phyloP scores from a whole-genome alignment of 2,113 vertebrate species.

The Glaucidium brasilianum region DNA sequence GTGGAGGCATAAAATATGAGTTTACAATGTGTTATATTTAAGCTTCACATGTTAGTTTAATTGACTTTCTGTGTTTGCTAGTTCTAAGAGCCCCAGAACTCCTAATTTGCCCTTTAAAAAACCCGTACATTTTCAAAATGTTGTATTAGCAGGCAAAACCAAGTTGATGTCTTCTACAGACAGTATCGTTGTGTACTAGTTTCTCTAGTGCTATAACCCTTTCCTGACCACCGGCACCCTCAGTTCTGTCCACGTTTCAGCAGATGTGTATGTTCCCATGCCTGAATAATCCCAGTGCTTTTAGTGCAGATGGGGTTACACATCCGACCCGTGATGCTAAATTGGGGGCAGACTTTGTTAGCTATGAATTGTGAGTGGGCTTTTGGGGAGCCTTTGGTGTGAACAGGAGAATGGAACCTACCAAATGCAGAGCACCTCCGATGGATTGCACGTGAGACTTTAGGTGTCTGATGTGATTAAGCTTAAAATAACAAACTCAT shows the following conservation, averaged over 20 bases:
- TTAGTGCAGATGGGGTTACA: background rate
- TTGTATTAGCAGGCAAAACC: background rate
- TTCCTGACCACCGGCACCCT: background rate
- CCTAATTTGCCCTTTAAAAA: slow-evolving; percentile 57
- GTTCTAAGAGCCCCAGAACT: slow-evolving; percentile 51
- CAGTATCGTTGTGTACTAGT: background rate
- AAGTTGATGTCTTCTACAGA: background rate
- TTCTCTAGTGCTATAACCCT: background rate
- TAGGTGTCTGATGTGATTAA: slow-evolving; percentile 20
- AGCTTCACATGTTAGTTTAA: slow-evolving; percentile 68
- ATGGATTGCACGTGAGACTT: background rate
- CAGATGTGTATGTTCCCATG: background rate
- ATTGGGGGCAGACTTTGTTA: background rate
- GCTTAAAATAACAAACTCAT: slow-evolving; percentile 42
- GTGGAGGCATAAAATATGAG: slow-evolving; percentile 72
- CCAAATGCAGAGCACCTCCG: background rate
- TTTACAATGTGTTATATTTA: slow-evolving; percentile 67
- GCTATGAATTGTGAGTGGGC: background rate
- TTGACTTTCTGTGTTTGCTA: slow-evolving; percentile 67
- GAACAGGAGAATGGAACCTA: background rate
- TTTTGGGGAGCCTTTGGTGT: background rate
- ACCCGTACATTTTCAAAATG: background rate
- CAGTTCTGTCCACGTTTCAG: background rate
- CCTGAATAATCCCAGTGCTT: background rate
- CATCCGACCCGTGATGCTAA: rapidly evolving